A percentile compares a stretch with the other conserved stretches of the same genome.
These are phyloP conservation scores for Cotesia vestalis DNA, from an alignment of 1,140 invertebrate species.

Conservation along the genomic window DNA sequence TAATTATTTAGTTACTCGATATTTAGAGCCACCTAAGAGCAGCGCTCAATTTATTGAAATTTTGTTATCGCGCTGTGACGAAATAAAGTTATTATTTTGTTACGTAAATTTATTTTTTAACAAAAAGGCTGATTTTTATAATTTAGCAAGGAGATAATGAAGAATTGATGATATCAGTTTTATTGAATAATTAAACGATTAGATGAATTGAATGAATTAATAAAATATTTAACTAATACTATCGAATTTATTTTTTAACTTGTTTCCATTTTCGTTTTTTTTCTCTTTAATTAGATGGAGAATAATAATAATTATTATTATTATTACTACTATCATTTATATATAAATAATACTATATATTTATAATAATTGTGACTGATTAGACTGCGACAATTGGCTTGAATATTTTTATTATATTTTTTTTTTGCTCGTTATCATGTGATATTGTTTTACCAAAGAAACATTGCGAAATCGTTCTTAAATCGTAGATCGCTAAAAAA, in stretches of 20 bases:
- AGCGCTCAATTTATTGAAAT: slow-evolving; percentile 48
- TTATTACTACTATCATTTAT: slow-evolving; percentile 36
- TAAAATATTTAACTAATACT: too few species aligned
- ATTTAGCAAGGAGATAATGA: slow-evolving; percentile 46
- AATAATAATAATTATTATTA: background rate
- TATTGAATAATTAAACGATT: slow-evolving; percentile 48
- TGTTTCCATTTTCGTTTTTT: slow-evolving; percentile 49
- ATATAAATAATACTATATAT: slow-evolving; percentile 46
- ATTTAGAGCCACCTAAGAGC: slow-evolving; percentile 39
- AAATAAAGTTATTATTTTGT: slow-evolving; percentile 50
- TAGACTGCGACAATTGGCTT: slow-evolving; percentile 46
- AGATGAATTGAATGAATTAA: too few species aligned
- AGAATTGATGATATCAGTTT: slow-evolving; percentile 43
- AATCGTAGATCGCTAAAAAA: slow-evolving; percentile 18
- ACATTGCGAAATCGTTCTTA: slow-evolving; percentile 60
- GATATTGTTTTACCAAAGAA: slow-evolving; percentile 67
- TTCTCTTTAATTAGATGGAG: slow-evolving; percentile 44
- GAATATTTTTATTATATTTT: slow-evolving; percentile 36
- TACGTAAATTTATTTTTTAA: slow-evolving; percentile 57
- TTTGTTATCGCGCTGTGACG: slow-evolving; percentile 63
- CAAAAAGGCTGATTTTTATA: slow-evolving; percentile 65
- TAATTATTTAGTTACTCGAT: slow-evolving; percentile 5
- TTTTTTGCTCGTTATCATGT: slow-evolving; percentile 55
- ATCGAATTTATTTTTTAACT: slow-evolving; percentile 53
- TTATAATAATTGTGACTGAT: slow-evolving; percentile 51